Evolutionary conservation across 2,113 vertebrate genomes (phyloP), one percentile per base, ranked within the genome.

Genomic region (Plecotus auritus): DNA sequence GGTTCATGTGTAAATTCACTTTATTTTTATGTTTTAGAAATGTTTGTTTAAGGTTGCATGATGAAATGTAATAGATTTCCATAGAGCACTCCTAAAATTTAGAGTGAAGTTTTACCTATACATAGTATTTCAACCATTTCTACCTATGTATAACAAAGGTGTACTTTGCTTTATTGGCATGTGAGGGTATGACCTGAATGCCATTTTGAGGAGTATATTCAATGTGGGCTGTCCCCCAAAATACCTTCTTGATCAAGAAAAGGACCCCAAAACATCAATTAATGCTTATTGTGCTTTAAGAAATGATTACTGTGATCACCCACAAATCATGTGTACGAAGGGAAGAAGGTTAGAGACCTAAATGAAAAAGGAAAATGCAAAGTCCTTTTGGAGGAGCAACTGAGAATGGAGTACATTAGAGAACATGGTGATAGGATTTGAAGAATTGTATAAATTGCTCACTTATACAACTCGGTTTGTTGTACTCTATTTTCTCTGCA

Each of bases 1-100:
- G 32, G 1, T 85, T 28, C 11, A 8, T 85, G 14, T 40, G 18
- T 78, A 97, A 96, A 91, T 85, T 84, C 47, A 94, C 32, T 69
- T 90, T 49, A 54, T 89, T 91, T 92, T 83, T 95, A 56, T 93
- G 47, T 5, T 47, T 87, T 90, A 73, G 54, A 85, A 85, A 82
- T 80, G 12, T 96, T 96, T 67, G 26, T 14, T 81, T 85, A 92
- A 61, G 23, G 0, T 95, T 90, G 9, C 4, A 51, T 74, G 22
- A 61, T 76, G 85, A 95, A 95, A 85, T 85, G 47, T 88, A 78
- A 86, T n/a, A 85, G 26, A 77, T 85, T 94, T 93, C 10, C 23
- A 88, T 80, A 90, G 26, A 73, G 13, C 1, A 76, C 26, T 66
- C 7, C 42, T 88, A 94, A 94, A 74, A 88, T 88, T 92, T 37